phyloP scores from a whole-genome alignment of 2,797 vertebrate genomes.

The Liparis tanakae region DNA sequence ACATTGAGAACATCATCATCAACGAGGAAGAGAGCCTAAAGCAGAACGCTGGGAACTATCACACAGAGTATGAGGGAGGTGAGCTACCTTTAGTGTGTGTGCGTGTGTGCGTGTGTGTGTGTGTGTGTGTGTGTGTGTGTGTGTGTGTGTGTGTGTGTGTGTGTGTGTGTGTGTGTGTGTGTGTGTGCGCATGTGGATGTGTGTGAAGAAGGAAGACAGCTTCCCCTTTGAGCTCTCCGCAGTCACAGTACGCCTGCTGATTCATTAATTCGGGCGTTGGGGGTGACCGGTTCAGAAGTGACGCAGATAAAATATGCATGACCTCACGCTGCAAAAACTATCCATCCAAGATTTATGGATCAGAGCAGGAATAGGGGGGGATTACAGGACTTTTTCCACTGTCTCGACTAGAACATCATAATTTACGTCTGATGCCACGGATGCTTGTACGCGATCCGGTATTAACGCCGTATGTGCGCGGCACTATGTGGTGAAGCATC shows the following conservation, averaged over 20 bases:
- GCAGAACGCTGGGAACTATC: constrained; percentile 95
- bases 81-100: constrained; percentile 32
- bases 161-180: no score
- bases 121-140: background rate
- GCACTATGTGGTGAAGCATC: constrained; percentile 12
- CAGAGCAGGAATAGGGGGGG: constrained; percentile 14
- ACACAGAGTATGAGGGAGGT: constrained; percentile 96
- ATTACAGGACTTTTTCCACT: constrained; percentile 17
- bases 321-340: constrained; percentile 43
- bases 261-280: constrained; percentile 68
- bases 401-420: background rate
- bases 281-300: constrained; percentile 46
- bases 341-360: constrained; percentile 59
- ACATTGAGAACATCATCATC: constrained; percentile 99
- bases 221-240: constrained; percentile 35
- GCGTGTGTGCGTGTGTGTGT: background rate
- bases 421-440: background rate
- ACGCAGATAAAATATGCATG: constrained; percentile 65
- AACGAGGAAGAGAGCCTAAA: constrained; percentile 98
- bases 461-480: constrained; percentile 7
- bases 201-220: constrained; percentile 19
- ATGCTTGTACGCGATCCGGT: constrained; percentile 7
- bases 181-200: no score
- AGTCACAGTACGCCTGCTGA: constrained; percentile 59
- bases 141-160: background rate